Conservation (phyloP, 2,797 vertebrate species). For the Notolepis coatsorum region DNA sequence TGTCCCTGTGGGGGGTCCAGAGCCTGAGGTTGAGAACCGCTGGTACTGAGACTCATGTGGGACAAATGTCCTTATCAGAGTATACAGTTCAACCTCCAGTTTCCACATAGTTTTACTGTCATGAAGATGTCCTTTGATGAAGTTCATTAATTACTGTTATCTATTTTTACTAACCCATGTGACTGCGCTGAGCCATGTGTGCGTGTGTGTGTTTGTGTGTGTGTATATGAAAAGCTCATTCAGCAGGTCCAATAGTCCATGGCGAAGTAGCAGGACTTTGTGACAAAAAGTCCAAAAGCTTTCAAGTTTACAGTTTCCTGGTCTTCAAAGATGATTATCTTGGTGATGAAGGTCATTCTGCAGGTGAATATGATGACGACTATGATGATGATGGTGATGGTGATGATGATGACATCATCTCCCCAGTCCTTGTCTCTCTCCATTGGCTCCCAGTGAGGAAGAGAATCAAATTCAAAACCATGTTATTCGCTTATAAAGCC, state of each 20-base stretch:
- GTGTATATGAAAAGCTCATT: conserved; percentile 81
- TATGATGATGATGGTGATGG: too few species aligned
- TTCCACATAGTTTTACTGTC: conserved; percentile 75
- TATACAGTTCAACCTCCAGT: conserved; percentile 85
- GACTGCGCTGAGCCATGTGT: conserved; percentile 75
- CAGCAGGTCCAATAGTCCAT: conserved; percentile 89
- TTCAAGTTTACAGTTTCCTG: conserved; percentile 87
- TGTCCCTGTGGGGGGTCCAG: not conserved
- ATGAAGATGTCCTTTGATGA: conserved; percentile 60
- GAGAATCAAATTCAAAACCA: too few species aligned
- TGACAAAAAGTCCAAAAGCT: conserved; percentile 75
- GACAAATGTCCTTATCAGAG: conserved; percentile 74
- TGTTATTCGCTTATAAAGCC: too few species aligned
- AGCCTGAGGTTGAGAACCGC: conserved; percentile 52
- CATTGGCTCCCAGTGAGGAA: conserved; percentile 87
- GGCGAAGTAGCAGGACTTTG: conserved; percentile 73
- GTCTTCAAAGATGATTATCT: conserved; percentile 77
- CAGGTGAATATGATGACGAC: too few species aligned
- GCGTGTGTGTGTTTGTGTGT: conserved; percentile 81
- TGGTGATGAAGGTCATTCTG: conserved; percentile 67
- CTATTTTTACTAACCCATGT: conserved; percentile 80
- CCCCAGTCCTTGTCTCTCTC: not conserved
- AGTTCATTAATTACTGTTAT: conserved; percentile 62
- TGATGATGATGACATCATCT: conserved; percentile 84
- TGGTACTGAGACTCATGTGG: conserved; percentile 56